Percentiles rank a stretch among this genome's conserved stretches.
Conservation (phyloP, 2,113 vertebrate genomes). For the Scopus umbretta region DNA sequence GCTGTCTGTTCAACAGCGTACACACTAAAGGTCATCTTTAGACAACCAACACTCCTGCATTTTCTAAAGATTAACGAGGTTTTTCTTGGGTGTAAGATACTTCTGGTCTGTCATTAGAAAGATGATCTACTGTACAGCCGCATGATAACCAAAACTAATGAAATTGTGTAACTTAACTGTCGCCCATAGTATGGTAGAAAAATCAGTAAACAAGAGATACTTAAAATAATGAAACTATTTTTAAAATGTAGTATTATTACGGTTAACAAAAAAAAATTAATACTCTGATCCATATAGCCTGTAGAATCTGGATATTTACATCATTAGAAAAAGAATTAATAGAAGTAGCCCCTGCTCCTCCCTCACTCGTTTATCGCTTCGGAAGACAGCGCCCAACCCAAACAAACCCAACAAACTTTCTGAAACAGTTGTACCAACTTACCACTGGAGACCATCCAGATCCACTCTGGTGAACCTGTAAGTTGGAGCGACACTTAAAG, state of each 20-base stretch:
- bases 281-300: background rate
- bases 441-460: conserved; percentile 99
- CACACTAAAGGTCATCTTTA: background rate
- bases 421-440: conserved; percentile 53
- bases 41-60: background rate
- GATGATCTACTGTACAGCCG: background rate
- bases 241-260: background rate
- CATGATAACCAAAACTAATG: background rate
- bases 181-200: background rate
- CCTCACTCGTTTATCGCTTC: background rate
- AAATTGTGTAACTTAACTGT: background rate
- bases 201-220: background rate
- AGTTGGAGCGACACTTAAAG: background rate
- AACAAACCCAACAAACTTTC: background rate
- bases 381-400: background rate
- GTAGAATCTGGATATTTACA: background rate
- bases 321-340: background rate
- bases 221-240: background rate
- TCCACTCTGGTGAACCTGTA: conserved; percentile 95
- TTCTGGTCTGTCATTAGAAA: background rate
- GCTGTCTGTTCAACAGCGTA: background rate
- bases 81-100: background rate
- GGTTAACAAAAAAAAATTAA: background rate
- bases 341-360: background rate
- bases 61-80: background rate